Evolutionary conservation across 1,140 invertebrate species (phyloP), one percentile per base, ranked within the genome.

Genomic region (Nymphalis io): DNA sequence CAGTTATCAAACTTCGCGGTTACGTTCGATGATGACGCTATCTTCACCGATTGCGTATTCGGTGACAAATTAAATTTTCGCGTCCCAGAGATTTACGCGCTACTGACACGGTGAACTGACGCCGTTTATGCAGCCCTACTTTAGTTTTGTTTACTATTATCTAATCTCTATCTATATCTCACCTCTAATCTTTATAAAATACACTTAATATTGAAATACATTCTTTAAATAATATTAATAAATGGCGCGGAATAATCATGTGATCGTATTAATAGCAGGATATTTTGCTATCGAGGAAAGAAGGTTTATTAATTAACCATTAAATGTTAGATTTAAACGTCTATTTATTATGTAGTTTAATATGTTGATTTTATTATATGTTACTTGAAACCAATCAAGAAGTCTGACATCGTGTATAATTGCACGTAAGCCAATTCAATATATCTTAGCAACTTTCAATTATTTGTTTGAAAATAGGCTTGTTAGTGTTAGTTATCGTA

Each of bases 1-100:
- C 74, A 82, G 85, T 87, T 90, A 90, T 90, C 85, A 90, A 87
- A 88, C 88, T 82, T 79, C 74, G 84, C 79, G 84, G 85, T 90
- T 90, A 90, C 87, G 86, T 90, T 83, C 66, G 62, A 70, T 69
- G 86, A 86, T 89, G 88, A 89, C 88, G 88, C 83, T 83, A 78
- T 85, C 80, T 83, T 83, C 84, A 74, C 74, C 80, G 83, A 82
- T 90, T 90, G 88, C 88, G 88, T 90, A 82, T 88, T 76, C 85
- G 80, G 76, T 84, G 88, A 89, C 87, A 88, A 88, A 89, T 84
- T 82, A 72, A 83, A 84, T 85, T 88, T 84, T 83, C 76, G 80
- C 76, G 74, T 82, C 79, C 76, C 78, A 69, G 66, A 75, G 73
- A 74, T 82, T 78, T 64, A 70, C 79, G 84, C 79, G 76, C 87